Evolutionary conservation across 1,140 invertebrate genomes (phyloP).

Genomic region (Papilio dardanus): DNA sequence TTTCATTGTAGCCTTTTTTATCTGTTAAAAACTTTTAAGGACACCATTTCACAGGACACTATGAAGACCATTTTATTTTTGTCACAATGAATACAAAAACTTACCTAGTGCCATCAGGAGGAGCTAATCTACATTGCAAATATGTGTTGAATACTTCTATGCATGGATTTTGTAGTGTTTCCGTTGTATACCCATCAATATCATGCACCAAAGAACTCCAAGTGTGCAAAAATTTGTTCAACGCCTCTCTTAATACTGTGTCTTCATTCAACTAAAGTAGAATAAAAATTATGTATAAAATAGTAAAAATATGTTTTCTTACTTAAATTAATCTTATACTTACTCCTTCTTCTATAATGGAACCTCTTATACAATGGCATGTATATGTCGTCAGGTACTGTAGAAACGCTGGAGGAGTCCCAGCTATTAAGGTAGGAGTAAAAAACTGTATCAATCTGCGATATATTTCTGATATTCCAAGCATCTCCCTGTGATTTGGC

Average conservation of each 20-base stretch:
- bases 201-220: constrained; percentile 89
- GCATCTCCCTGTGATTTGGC: constrained; percentile 84
- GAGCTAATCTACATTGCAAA: constrained; percentile 90
- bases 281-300: constrained; percentile 27
- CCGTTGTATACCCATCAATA: constrained; percentile 82
- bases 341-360: constrained; percentile 90
- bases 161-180: constrained; percentile 80
- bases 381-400: constrained; percentile 88
- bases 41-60: too few species aligned
- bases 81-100: constrained; percentile 10
- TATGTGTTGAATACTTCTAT: constrained; percentile 90
- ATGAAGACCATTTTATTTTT: too few species aligned
- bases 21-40: too few species aligned
- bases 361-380: constrained; percentile 88
- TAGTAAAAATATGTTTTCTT: neutral
- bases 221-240: constrained; percentile 91
- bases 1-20: neutral
- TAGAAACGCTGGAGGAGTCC: constrained; percentile 80
- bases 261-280: constrained; percentile 73
- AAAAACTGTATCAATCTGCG: constrained; percentile 86
- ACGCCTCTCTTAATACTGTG: constrained; percentile 88
- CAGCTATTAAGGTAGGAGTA: constrained; percentile 80
- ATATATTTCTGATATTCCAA: constrained; percentile 87
- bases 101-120: constrained; percentile 90
- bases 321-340: constrained; percentile 44